Conservation (phyloP, 2,888 invertebrate genomes). For the Acronicta alni region DNA sequence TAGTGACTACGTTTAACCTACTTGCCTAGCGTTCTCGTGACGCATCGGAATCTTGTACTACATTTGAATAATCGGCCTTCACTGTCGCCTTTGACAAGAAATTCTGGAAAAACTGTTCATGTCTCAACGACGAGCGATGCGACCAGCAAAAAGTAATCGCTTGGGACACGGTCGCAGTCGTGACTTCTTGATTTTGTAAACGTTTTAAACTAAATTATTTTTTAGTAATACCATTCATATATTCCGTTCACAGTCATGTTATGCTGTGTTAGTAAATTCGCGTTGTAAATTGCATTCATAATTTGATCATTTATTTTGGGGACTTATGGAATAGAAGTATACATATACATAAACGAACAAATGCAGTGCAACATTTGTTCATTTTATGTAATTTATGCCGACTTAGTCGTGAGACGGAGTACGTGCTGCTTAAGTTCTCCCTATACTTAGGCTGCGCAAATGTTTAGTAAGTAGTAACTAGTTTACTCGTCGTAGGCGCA, state of each 20-base stretch:
- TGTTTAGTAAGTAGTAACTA: conserved; percentile 16
- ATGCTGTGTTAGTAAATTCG: conserved; percentile 6
- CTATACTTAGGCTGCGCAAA: conserved; percentile 26
- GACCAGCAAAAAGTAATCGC: conserved; percentile 54
- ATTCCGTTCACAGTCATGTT: conserved; percentile 22
- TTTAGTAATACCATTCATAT: conserved; percentile 34
- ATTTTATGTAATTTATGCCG: too few species aligned
- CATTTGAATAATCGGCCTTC: conserved; percentile 78
- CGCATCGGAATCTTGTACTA: conserved; percentile 80
- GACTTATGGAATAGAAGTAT: too few species aligned
- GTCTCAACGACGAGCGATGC: conserved; percentile 40
- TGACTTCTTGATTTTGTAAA: conserved; percentile 54
- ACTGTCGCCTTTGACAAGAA: conserved; percentile 70
- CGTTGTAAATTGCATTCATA: neutral
- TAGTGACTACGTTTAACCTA: conserved; percentile 77
- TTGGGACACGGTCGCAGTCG: conserved; percentile 52
- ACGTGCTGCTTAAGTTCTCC: conserved; percentile 2
- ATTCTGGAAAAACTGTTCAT: conserved; percentile 68
- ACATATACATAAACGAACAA: too few species aligned
- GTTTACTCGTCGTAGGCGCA: conserved; percentile 24
- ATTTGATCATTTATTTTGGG: too few species aligned
- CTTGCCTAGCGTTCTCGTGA: conserved; percentile 73
- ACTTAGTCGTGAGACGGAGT: conserved; percentile 1
- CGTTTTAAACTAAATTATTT: conserved; percentile 46
- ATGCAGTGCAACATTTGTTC: too few species aligned